Evolutionary conservation across 2,888 invertebrate species (phyloP), one percentile per base, ranked within the genome.

Genomic region (Drosophila paramelanica): DNA sequence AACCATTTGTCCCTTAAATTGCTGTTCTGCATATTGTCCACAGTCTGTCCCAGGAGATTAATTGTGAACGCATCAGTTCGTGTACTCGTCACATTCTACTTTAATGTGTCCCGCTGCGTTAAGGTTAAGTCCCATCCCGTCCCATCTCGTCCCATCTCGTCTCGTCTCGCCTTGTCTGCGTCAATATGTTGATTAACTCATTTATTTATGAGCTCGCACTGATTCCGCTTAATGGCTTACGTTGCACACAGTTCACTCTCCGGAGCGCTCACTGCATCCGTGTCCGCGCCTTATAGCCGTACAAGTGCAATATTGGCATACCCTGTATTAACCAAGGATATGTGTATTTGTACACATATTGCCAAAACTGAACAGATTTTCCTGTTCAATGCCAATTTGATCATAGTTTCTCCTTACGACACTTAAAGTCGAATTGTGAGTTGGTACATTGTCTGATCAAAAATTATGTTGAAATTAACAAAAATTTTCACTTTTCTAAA

Each of bases 151-250:
- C 25, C 10, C 43, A 14, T 33, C 23, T 47, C 39, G 17, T 36
- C 11, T 33, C 33, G 42, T 58, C 39, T 53, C 39, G 42, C 39
- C 55, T 36, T 59, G 70, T 64, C 77, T 75, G 77, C 67, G 74
- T 81, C 85, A 83, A 83, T 80, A 83, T 83, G 82, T 79, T 89
- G 89, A 88, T 89, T 88, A 84, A 81, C 79, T 88, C 74, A 79
- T 84, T 84, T 86, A 88, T 89, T 86, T 89, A 89, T 86, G 85
- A 80, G 85, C 76, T 75, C 67, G 69, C 76, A 72, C 67, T 77
- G 77, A 86, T 83, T 77, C 73, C 69, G 71, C 83, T 84, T 81
- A 83, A 86, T 83, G 86, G 83, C 79, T 81, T 74, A 74, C 70
- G 49, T 55, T 65, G 65, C 46, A 57, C 55, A 38, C 55, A 43